Percentiles rank a stretch among this genome's conserved stretches.
These are phyloP conservation scores for Berghia stephanieae DNA, from an alignment of 1,140 invertebrate species.

Conservation along the genomic window DNA sequence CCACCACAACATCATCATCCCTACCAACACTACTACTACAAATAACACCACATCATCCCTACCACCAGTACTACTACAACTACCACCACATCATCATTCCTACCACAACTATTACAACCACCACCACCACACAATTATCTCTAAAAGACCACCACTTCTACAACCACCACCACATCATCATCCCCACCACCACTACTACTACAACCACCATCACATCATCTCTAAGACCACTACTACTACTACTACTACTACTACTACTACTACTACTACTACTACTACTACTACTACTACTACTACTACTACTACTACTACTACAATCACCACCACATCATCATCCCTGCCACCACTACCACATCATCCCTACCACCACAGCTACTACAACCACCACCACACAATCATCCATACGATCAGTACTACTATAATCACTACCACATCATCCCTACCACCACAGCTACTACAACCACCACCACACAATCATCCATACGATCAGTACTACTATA, in stretches of 20 bases:
- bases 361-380: no score
- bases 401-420: no score
- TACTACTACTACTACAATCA: neutral
- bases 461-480: no score
- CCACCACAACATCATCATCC: neutral
- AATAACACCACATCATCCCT: neutral
- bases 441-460: no score
- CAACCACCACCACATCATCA: conserved; percentile 8
- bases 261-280: neutral
- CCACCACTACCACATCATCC: no score
- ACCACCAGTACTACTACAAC: neutral
- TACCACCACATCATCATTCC: neutral
- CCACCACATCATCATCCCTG: no score
- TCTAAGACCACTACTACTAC: conserved; percentile 5
- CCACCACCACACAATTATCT: no score
- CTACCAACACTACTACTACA: neutral
- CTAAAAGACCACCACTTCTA: neutral
- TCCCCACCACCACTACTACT: conserved; percentile 2
- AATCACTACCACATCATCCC: no score
- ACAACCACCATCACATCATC: neutral
- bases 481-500: no score
- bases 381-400: no score
- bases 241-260: neutral
- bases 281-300: neutral
- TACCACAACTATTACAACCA: neutral